These are phyloP conservation scores for Drosophila sordidula DNA, from an alignment of 2,888 invertebrate species.

Conservation along the genomic window DNA sequence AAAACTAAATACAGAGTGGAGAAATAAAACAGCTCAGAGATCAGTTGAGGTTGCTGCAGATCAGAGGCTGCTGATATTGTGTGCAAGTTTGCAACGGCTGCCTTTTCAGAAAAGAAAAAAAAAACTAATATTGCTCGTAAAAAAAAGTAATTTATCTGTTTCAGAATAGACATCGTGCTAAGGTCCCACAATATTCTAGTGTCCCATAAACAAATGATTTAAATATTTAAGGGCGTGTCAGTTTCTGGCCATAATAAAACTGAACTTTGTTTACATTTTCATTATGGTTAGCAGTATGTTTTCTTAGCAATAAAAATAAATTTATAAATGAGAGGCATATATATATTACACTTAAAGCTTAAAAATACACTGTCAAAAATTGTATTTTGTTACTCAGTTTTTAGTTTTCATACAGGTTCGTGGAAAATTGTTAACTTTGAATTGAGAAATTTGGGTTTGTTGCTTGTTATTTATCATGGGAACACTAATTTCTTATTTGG, in stretches of 20 bases:
- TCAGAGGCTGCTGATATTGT: slow-evolving; percentile 20
- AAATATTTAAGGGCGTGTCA: background rate
- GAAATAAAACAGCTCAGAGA: slow-evolving; percentile 54
- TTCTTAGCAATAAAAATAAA: background rate
- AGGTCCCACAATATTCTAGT: slow-evolving; percentile 6
- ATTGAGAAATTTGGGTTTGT: slow-evolving; percentile 18
- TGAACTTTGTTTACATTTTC: slow-evolving; percentile 18
- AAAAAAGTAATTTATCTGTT: slow-evolving; percentile 20
- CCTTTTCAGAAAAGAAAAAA: background rate
- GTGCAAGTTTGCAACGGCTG: slow-evolving; percentile 1
- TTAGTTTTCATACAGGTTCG: slow-evolving; percentile 4
- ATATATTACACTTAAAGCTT: background rate
- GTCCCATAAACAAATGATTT: slow-evolving; percentile 20
- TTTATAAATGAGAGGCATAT: too few relatives aligned
- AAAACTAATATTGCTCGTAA: slow-evolving; percentile 5
- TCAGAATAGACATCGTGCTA: slow-evolving; percentile 20
- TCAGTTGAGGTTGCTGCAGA: slow-evolving; percentile 55
- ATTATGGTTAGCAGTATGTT: background rate
- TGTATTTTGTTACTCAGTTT: background rate
- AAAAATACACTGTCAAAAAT: background rate
- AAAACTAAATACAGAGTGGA: background rate
- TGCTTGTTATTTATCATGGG: slow-evolving; percentile 31
- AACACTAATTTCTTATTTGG: slow-evolving; percentile 21
- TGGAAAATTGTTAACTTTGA: slow-evolving; percentile 16
- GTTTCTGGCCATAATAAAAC: background rate